Percentiles rank a stretch among this genome's conserved stretches.
Evolutionary conservation across 2,113 vertebrate species (phyloP).

Genomic region (Lonchura striata): DNA sequence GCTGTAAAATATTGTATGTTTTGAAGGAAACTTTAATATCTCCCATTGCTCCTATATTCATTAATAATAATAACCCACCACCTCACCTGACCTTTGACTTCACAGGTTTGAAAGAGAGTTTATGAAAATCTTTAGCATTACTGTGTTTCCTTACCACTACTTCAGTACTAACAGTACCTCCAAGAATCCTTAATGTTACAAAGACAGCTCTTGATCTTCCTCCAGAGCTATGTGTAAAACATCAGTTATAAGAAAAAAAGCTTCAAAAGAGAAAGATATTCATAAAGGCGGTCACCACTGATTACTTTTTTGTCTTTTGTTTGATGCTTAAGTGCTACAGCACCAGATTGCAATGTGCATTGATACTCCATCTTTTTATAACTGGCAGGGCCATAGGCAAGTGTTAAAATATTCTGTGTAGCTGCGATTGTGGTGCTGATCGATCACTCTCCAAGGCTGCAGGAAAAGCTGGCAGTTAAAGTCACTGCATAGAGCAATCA

Average conservation of each 20-base stretch:
- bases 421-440: not conserved
- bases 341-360: not conserved
- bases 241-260: not conserved
- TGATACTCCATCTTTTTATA: not conserved
- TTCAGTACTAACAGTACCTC: not conserved
- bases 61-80: constrained; percentile 58
- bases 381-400: not conserved
- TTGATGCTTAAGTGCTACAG: not conserved
- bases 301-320: not conserved
- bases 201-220: not conserved
- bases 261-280: not conserved
- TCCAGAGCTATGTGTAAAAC: not conserved
- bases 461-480: constrained; percentile 29
- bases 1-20: constrained; percentile 16
- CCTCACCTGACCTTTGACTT: constrained; percentile 36
- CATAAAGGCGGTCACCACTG: not conserved
- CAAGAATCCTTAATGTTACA: not conserved
- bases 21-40: constrained; percentile 16
- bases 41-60: not conserved
- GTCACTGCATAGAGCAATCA: constrained; percentile 21
- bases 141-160: not conserved
- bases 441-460: not conserved
- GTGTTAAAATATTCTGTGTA: not conserved
- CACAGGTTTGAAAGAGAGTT: constrained; percentile 5
- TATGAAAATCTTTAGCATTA: not conserved